These are phyloP conservation scores for Pseudomyrmex gracilis DNA, from an alignment of 1,140 invertebrate genomes.

Conservation along the genomic window DNA sequence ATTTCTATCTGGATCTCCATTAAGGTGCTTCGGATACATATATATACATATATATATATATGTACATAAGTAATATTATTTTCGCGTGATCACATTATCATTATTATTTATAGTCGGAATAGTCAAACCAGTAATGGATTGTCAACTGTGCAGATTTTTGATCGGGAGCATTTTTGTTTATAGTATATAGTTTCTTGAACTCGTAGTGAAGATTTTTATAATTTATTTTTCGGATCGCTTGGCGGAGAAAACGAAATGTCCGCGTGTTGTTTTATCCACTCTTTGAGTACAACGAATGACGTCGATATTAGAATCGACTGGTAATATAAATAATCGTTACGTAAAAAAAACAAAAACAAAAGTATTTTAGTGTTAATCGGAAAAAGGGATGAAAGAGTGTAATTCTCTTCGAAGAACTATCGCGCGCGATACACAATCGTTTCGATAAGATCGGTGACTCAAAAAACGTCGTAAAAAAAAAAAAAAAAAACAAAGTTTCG, in stretches of 20 bases:
- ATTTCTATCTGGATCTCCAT: constrained; percentile 50
- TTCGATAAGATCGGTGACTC: too few relatives aligned
- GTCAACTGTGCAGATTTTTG: constrained; percentile 61
- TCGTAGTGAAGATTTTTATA: constrained; percentile 31
- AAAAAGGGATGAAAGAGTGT: too few relatives aligned
- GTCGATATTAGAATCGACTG: too few relatives aligned
- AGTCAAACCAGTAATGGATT: constrained; percentile 72
- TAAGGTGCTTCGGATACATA: constrained; percentile 58
- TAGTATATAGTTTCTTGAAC: constrained; percentile 28
- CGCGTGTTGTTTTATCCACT: too few relatives aligned
- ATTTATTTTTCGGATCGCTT: constrained; percentile 50
- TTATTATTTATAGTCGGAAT: constrained; percentile 50
- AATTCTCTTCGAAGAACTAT: too few relatives aligned
- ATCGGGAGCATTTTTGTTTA: constrained; percentile 47
- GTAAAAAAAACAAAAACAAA: too few relatives aligned
- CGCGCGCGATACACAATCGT: too few relatives aligned
- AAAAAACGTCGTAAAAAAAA: not conserved
- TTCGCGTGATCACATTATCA: constrained; percentile 28
- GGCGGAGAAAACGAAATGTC: constrained; percentile 20
- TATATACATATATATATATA: constrained; percentile 21
- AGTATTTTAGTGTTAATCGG: too few relatives aligned
- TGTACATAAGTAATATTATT: constrained; percentile 29
- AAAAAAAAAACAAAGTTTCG: not conserved
- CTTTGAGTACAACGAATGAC: too few relatives aligned
- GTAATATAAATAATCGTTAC: too few relatives aligned